Conservation (phyloP, 2,888 invertebrate species). For the Galerucella calmariensis region DNA sequence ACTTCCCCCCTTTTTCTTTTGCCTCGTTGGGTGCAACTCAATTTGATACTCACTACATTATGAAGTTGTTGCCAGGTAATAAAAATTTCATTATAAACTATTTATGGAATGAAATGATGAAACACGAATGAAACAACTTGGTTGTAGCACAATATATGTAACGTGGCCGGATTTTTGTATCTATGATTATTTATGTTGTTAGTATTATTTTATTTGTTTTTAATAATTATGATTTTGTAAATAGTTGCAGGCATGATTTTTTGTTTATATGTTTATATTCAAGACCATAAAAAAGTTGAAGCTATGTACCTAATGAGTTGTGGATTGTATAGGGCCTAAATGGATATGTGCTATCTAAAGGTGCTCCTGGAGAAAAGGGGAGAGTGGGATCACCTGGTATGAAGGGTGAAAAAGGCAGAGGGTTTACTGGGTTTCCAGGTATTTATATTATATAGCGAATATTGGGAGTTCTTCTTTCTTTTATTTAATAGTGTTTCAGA, state of each 20-base stretch:
- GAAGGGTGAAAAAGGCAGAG: slow-evolving; percentile 66
- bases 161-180: not conserved
- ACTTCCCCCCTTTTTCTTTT: too few species aligned
- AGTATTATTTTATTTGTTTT: slow-evolving; percentile 14
- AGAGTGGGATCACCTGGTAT: slow-evolving; percentile 69
- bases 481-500: too few species aligned
- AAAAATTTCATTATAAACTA: too few species aligned
- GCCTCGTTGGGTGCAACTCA: too few species aligned
- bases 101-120: too few species aligned
- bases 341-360: slow-evolving; percentile 71
- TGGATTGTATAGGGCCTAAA: slow-evolving; percentile 67
- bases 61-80: too few species aligned
- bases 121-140: too few species aligned
- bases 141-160: too few species aligned
- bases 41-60: too few species aligned
- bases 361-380: slow-evolving; percentile 72
- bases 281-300: slow-evolving; percentile 51
- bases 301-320: slow-evolving; percentile 53
- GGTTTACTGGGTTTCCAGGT: slow-evolving; percentile 68
- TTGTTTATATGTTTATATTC: slow-evolving; percentile 18
- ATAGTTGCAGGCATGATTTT: slow-evolving; percentile 33
- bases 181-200: not conserved
- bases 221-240: slow-evolving; percentile 35
- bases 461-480: not conserved
- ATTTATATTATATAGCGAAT: slow-evolving; percentile 36